phyloP scores from a whole-genome alignment of 2,797 vertebrate genomes.

The Manis pentadactyla region DNA sequence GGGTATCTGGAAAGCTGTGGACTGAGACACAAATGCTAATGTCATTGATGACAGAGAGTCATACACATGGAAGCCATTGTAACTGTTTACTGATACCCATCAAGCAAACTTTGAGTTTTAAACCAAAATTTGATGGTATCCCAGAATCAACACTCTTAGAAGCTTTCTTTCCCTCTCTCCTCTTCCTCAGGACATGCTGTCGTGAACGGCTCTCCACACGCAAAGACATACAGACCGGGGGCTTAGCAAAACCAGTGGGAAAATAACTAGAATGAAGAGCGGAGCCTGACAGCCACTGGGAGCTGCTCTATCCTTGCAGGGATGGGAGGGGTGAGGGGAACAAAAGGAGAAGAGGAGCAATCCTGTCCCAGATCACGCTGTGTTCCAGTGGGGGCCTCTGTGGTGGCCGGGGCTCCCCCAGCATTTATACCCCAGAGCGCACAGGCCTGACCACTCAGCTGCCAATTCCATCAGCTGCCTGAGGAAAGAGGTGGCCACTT shows the following conservation, averaged over 20 bases:
- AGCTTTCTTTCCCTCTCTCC: neutral
- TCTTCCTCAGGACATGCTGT: neutral
- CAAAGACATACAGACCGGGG: neutral
- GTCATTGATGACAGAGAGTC: neutral
- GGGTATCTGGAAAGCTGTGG: neutral
- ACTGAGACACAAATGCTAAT: neutral
- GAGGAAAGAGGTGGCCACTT: neutral
- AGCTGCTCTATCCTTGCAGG: neutral
- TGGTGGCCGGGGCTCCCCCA: no score
- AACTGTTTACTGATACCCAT: neutral
- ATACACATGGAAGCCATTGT: neutral
- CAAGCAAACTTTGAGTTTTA: neutral
- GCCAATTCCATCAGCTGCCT: neutral
- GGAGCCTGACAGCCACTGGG: accelerated
- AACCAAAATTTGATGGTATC: neutral
- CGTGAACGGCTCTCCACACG: neutral
- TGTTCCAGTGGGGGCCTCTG: no score
- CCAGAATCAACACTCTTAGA: neutral
- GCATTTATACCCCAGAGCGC: accelerated
- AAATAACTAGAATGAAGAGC: neutral
- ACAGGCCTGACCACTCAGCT: neutral
- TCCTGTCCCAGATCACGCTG: no score
- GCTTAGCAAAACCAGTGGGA: neutral
- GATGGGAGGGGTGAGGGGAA: neutral
- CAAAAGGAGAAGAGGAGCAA: neutral